Base-by-base conservation (phyloP, 2,797 vertebrate genomes). In the Trachops cirrhosus region DNA sequence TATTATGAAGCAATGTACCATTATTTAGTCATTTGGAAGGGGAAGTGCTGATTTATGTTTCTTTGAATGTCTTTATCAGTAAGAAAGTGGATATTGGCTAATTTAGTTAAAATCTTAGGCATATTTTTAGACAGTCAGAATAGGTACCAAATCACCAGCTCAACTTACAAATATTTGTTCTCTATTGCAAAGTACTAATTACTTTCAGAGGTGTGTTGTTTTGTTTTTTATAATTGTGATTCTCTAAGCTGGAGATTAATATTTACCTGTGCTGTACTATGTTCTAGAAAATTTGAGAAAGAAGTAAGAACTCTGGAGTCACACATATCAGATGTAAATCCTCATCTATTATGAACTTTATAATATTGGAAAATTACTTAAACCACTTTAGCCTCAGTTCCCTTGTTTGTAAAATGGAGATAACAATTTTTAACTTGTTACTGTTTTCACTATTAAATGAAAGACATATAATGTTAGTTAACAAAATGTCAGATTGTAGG, bases 361-460 rank as follows among this genome's bases (percentile, higher is more conserved):
- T 37, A 9, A 89, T 64, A 37, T 44, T 86, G 22, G 16, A 19
- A 87, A 75, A 77, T 91, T 85, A 77, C 9, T 83, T 94, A 95
- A 32, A 26, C 15, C 29, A 2, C 34, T 62, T 68, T 73, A 48
- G 37, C 9, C 9, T 86, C 4, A 62, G 9, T 89, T 50, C 8
- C 6, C 12, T 89, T 90, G 29, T 75, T 67, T 89, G 4, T 86
- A 86, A 87, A 90, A 44, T n/a, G 29, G 18, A 82, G 7, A 39
- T 22, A 57, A 29, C 0, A 83, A 29, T 86, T 68, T 41, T 92
- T 93, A 92, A 92, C 9, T 79, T 24, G 50, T 70, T 54, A 0
- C 9, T 71, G 5, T 67, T 95, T 96, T 86, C 29, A 86, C 7
- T 79, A 52, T 86, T 89, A 91, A 84, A 67, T 88, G 32, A 91